Evolutionary conservation across 2,113 vertebrate genomes (phyloP), one percentile per base, ranked within the genome.

Genomic region (Salvator merianae): DNA sequence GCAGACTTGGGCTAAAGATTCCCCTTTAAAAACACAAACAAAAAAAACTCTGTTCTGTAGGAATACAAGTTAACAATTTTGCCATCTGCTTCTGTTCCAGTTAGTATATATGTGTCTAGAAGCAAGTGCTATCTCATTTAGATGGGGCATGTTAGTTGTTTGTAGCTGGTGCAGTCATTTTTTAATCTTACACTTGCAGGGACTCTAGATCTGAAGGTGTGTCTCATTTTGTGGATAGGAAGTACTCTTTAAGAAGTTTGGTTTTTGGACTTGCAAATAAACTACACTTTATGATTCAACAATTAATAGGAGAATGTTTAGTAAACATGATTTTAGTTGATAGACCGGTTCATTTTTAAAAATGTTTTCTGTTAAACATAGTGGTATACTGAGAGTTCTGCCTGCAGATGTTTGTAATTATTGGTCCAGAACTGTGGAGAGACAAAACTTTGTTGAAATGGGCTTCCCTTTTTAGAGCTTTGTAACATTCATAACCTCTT

Each of bases 91-190:
- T 74, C 50, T 87, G 88, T 59, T 86, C 68, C 73, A 83, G 59
- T 63, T 84, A 20, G 36, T 43, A 8, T 30, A 14, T 47, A 12
- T n/a, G 32, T 32, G 20, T 30, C 28, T 13, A 88, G 81, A 86
- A 87, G 65, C 79, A 91, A 74, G 40, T 0, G 0, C n/a, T 88
- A 72, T 90, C 84, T 71, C 77, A 88, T 92, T 90, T 91, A 92
- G 89, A 55, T 77, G 85, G 82, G 53, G 86, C 69, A 76, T 83
- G 71, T 71, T 71, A 85, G 88, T 81, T 93, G 90, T 83, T 84
- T 84, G 87, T 88, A 91, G 89, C 88, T 90, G 87, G 84, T 62
- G 85, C 71, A 71, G 80, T 90, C 81, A 88, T 38, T 92, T 89
- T 92, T 81, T 91, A 89, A 90, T 89, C 81, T 90, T 83, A 70